A percentile compares a stretch with the other conserved stretches of the same genome.
Evolutionary conservation across 2,888 invertebrate genomes (phyloP).

Genomic region (Rosalia funebris): DNA sequence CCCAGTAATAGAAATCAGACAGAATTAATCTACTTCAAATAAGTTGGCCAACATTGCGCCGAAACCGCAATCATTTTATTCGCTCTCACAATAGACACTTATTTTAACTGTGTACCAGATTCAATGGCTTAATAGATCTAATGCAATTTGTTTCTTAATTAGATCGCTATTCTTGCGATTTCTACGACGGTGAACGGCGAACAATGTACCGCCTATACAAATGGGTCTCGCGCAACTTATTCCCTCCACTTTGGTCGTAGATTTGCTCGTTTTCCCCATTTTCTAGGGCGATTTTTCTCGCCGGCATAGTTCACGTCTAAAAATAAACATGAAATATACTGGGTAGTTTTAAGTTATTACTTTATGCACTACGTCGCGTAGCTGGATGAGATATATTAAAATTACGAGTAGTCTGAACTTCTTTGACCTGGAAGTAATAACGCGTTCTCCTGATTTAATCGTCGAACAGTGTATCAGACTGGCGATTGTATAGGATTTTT

Average conservation of each 20-base stretch:
- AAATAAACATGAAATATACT: slow-evolving; percentile 16
- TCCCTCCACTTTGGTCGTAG: slow-evolving; percentile 7
- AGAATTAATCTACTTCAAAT: background rate
- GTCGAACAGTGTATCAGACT: background rate
- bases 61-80: slow-evolving; percentile 7
- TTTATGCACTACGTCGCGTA: slow-evolving; percentile 11
- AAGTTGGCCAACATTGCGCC: background rate
- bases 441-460: background rate
- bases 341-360: slow-evolving; percentile 17
- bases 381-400: slow-evolving; percentile 6
- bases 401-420: background rate
- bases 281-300: slow-evolving; percentile 7
- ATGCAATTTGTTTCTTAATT: slow-evolving; percentile 35
- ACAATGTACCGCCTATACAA: slow-evolving; percentile 13
- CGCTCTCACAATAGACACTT: background rate
- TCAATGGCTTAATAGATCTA: slow-evolving; percentile 33
- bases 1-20: background rate
- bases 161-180: slow-evolving; percentile 24
- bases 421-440: background rate
- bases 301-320: slow-evolving; percentile 1
- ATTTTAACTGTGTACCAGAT: slow-evolving; percentile 19
- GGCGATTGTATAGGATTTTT: background rate
- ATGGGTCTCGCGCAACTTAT: slow-evolving; percentile 11
- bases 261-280: slow-evolving; percentile 1
- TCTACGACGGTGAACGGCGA: slow-evolving; percentile 12